Evolutionary conservation across 2,113 vertebrate genomes (phyloP).

Genomic region (Lagopus muta): DNA sequence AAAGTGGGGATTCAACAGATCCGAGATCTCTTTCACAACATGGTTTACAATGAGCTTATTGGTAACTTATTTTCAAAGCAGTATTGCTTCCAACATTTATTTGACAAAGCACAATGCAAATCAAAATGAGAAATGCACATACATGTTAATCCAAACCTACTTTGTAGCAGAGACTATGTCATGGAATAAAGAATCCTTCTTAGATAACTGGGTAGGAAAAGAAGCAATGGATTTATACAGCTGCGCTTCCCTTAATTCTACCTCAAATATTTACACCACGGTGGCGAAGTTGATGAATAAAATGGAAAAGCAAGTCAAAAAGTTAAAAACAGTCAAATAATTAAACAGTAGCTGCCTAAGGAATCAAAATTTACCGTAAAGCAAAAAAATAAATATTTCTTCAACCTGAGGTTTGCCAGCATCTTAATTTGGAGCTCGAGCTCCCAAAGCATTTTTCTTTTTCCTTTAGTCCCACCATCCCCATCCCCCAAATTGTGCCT

Average conservation of each 20-base stretch:
- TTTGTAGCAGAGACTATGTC: not conserved
- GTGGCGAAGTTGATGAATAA: constrained; percentile 29
- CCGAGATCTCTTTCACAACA: not conserved
- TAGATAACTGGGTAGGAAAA: constrained; percentile 22
- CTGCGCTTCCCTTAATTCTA: constrained; percentile 50
- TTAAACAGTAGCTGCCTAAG: constrained; percentile 63
- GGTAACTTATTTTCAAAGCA: not conserved
- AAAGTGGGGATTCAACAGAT: not conserved
- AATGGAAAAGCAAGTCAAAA: constrained; percentile 45
- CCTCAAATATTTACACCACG: constrained; percentile 67
- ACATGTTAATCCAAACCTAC: not conserved
- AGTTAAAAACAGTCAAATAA: constrained; percentile 64
- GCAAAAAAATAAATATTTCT: constrained; percentile 68
- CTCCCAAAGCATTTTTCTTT: constrained; percentile 16
- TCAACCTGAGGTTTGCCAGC: constrained; percentile 51
- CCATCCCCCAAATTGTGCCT: constrained; percentile 27
- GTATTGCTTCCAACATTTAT: not conserved
- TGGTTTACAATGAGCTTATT: not conserved
- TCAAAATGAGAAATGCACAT: not conserved
- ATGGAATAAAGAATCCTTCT: constrained; percentile 62
- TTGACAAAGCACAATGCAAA: not conserved
- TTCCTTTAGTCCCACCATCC: not conserved
- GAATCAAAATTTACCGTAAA: constrained; percentile 56
- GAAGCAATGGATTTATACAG: constrained; percentile 58
- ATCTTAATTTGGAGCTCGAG: constrained; percentile 48